Base-by-base conservation (phyloP, 1,140 invertebrate genomes). In the Drosophila trapezifrons region DNA sequence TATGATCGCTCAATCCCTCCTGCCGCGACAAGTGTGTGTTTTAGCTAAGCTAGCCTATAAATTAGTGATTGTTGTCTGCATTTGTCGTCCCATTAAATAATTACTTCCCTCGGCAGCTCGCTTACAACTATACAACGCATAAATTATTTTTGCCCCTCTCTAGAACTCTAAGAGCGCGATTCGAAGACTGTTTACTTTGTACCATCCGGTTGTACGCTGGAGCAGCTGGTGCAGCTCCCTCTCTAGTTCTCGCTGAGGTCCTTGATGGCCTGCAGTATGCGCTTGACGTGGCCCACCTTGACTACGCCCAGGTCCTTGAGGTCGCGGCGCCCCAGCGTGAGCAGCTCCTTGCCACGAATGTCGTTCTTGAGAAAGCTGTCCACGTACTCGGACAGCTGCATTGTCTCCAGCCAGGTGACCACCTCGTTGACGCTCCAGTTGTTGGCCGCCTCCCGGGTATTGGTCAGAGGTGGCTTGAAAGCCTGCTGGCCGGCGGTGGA, bases 271-370 rank as follows among this genome's bases (percentile, higher is more conserved):
- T 98, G 96, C 63, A 98, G 95, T 67, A 99, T 97, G 73, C 98
- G 94, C 92, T 99, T 99, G 3, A 99, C 95, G 91, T 99, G 98
- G 6, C 98, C 98, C 35, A 99, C 95, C 93, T 99, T 99, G 3
- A 95, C 96, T 25, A 99, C 95, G 22, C 98, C 98, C 13, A 99
- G 93, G 76, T 99, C 98, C 91, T 97, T 96, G 0, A 98, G 93
- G 92, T 98, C 97, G 17, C 96, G 92, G 54, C 98, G 93, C 4
- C 97, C 97, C 47, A 99, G 92, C 10, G 96, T 95, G 1, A 99
- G 93, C 12, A 99, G 93, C 90, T 99, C 98, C 22, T 96, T 94
- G 5, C 98, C 98, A 38, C 97, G 95, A 70, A 99, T 97, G 92
- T 99, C 98, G 91, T 99, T 97, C 18, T 95, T 95, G 3, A 96